Evolutionary conservation across 2,113 vertebrate genomes (phyloP).

Genomic region (Microcebus murinus): DNA sequence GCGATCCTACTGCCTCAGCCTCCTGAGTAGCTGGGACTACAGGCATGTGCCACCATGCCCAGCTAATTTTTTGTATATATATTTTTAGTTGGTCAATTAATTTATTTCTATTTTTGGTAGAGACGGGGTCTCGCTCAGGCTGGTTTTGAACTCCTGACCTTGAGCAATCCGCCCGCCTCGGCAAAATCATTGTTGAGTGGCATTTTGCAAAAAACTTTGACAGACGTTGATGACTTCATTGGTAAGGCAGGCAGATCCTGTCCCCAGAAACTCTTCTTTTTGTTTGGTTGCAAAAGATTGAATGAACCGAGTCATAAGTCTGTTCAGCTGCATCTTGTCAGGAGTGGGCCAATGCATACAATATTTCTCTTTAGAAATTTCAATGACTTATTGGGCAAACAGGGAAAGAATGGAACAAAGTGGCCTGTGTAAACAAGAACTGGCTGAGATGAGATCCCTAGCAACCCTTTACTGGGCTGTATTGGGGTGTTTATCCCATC

Average conservation of each 20-base stretch:
- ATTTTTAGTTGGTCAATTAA: too few species aligned
- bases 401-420: not conserved
- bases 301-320: not conserved
- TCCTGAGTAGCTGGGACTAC: too few species aligned
- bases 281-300: not conserved
- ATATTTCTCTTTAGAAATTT: not conserved
- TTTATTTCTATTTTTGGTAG: too few species aligned
- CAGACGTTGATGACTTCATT: not conserved
- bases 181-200: not conserved
- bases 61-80: too few species aligned
- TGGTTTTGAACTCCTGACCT: too few species aligned
- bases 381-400: not conserved
- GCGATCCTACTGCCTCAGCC: too few species aligned
- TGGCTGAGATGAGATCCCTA: not conserved
- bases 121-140: too few species aligned
- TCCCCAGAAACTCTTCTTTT: not conserved
- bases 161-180: too few species aligned
- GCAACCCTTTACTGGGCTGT: fast-evolving
- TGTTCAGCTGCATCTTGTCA: not conserved
- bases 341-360: not conserved
- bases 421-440: not conserved
- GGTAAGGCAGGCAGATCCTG: not conserved
- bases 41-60: too few species aligned
- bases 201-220: not conserved
- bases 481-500: not conserved